Percentiles rank a stretch among this genome's conserved stretches.
Evolutionary conservation across 2,113 vertebrate species (phyloP).

Genomic region (Triplophysa dalaica): DNA sequence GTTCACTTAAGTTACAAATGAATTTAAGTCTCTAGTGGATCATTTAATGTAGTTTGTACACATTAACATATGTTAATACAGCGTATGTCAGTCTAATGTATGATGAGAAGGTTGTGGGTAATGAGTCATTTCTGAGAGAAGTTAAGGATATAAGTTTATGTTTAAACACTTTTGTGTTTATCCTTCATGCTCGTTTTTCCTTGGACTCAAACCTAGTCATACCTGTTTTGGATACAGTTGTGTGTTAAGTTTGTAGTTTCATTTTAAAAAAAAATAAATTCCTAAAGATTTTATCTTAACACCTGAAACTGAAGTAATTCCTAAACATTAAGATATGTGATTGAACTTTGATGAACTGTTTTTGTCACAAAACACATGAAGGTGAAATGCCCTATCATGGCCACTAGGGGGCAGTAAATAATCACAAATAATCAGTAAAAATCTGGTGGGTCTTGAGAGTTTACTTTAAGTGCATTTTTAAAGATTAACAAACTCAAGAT

Average conservation of each 20-base stretch:
- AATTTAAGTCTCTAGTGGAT: too few species aligned
- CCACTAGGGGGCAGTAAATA: background rate
- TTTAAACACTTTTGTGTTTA: conserved; percentile 15
- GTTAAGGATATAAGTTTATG: background rate
- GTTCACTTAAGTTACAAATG: too few species aligned
- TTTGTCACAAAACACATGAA: background rate
- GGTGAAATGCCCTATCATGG: background rate
- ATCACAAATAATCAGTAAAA: background rate
- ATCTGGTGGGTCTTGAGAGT: background rate
- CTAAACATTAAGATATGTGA: background rate
- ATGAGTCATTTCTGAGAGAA: conserved; percentile 11
- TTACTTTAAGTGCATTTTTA: background rate
- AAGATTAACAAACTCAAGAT: background rate
- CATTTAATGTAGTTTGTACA: background rate
- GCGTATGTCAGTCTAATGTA: background rate
- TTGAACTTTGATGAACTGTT: background rate
- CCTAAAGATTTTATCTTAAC: too few species aligned
- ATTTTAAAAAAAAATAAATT: background rate
- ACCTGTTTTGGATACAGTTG: background rate
- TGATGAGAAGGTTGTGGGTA: background rate
- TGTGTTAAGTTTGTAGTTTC: background rate
- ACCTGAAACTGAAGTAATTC: background rate
- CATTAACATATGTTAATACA: too few species aligned
- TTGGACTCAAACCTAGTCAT: background rate
- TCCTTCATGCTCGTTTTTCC: background rate